Evolutionary conservation across 2,888 invertebrate genomes (phyloP), one percentile per base, ranked within the genome.

Genomic region (Bombylius discolor): DNA sequence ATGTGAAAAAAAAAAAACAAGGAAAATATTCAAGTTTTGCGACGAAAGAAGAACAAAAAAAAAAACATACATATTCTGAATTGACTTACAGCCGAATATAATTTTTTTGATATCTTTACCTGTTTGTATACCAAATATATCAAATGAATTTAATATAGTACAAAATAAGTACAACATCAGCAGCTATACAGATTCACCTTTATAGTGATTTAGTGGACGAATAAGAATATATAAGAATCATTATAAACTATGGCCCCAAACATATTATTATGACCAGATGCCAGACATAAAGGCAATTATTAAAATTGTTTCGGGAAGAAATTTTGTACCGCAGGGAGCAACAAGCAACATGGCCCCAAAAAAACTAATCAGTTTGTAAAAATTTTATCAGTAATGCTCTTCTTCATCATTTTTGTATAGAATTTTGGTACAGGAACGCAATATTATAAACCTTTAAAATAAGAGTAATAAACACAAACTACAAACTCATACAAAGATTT

Each of bases 221-320:
- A 39, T 42, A 9, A 36, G 7, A 36, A 36, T 9, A 36, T 9
- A 36, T 36, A 8, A 42, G 39, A 8, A 54, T 44, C 49, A 54
- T 47, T 42, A 36, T 36, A 36, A 8, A 36, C 36, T 36, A 46
- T 50, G 50, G 47, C 23, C 23, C 42, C 47, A 45, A 60, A 55
- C 56, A 56, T 58, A 55, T 58, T 53, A 60, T 58, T 56, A 58
- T 58, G 55, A 58, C 58, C 58, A 60, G 59, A 59, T 58, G 59
- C 60, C 60, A 60, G 60, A 60, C 60, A 58, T 60, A 33, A 33
- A 51, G 48, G 60, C 58, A 60, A 60, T 60, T 60, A 60, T 60
- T 60, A 60, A 60, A 60, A 60, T 60, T 59, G 59, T 59, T 59
- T 55, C 52, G 55, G 56, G 55, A 58, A 56, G 52, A 44, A 51